Evolutionary conservation across 2,888 invertebrate genomes (phyloP).

Genomic region (Gisinianus flammeolus): DNA sequence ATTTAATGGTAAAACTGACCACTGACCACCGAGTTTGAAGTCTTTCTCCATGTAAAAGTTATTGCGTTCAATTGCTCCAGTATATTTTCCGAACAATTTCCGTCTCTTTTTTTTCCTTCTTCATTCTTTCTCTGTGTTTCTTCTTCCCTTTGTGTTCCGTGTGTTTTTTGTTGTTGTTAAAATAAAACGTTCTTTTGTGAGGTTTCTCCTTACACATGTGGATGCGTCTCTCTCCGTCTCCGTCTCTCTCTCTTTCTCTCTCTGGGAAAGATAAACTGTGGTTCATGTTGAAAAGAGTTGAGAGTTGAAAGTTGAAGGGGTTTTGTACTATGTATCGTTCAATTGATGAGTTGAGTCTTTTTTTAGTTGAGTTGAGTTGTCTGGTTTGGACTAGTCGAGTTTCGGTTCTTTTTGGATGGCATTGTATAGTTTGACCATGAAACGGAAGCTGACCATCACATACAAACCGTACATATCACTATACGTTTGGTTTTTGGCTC

Average conservation of each 20-base stretch:
- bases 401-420: not conserved
- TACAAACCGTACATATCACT: too few relatives aligned
- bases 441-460: too few relatives aligned
- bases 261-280: not conserved
- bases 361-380: not conserved
- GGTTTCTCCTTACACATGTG: too few relatives aligned
- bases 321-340: not conserved
- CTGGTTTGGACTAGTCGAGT: not conserved
- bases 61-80: too few relatives aligned
- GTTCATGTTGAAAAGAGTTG: not conserved
- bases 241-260: not conserved
- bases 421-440: not conserved
- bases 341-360: constrained; percentile 1
- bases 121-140: not conserved
- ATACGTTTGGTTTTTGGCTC: not conserved
- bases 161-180: not conserved
- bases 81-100: not conserved
- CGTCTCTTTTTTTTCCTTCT: not conserved
- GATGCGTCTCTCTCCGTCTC: not conserved
- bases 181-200: too few relatives aligned
- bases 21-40: too few relatives aligned
- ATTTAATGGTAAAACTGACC: too few relatives aligned
- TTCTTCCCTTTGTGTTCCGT: not conserved
- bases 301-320: not conserved
- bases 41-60: too few relatives aligned